A percentile compares a stretch with the other conserved stretches of the same genome.
Conservation (phyloP, 2,113 vertebrate species). For the Ariopsis seemanni region DNA sequence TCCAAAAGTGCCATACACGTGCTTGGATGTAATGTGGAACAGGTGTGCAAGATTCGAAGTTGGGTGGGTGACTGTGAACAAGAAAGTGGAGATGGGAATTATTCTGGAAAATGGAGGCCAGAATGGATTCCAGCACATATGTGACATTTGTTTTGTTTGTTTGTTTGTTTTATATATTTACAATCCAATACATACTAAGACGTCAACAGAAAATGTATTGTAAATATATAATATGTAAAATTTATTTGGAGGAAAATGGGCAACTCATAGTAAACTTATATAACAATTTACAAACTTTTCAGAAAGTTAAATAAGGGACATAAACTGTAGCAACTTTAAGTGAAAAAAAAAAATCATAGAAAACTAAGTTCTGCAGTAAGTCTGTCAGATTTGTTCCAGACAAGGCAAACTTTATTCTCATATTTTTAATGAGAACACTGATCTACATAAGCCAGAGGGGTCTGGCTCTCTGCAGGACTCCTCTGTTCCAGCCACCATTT, state of each 20-base stretch:
- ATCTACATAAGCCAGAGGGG: constrained; percentile 62
- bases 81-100: too few relatives aligned
- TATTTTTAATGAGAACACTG: constrained; percentile 66
- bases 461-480: constrained; percentile 40
- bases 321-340: constrained; percentile 8
- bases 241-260: neutral
- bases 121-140: neutral
- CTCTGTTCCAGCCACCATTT: constrained; percentile 46
- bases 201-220: neutral
- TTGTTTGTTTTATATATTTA: neutral
- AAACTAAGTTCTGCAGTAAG: constrained; percentile 16
- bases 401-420: constrained; percentile 54
- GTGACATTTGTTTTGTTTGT: neutral
- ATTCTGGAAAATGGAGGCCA: too few relatives aligned
- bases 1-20: too few relatives aligned
- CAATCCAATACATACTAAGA: neutral
- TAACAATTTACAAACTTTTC: constrained; percentile 11
- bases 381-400: constrained; percentile 37
- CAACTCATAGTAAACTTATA: neutral
- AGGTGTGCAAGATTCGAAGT: too few relatives aligned
- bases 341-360: constrained; percentile 10
- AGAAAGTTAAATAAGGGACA: constrained; percentile 5
- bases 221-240: neutral
- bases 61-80: too few relatives aligned
- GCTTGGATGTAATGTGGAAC: too few relatives aligned